Evolutionary conservation across 2,797 vertebrate genomes (phyloP).

Genomic region (Sarcophilus harrisii): DNA sequence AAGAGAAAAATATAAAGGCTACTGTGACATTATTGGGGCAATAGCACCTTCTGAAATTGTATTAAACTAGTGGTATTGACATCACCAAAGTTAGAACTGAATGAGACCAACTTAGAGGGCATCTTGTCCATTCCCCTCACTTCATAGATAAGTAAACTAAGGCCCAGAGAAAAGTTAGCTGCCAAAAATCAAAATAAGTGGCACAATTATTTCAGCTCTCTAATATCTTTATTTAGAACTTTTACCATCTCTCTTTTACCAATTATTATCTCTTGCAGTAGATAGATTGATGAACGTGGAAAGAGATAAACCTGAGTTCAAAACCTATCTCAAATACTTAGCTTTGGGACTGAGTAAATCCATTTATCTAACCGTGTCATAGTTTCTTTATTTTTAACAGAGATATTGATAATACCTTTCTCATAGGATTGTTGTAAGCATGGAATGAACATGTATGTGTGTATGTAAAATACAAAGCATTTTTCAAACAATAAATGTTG

Average conservation of each 20-base stretch:
- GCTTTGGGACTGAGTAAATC: not conserved
- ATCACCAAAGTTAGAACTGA: not conserved
- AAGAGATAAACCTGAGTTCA: not conserved
- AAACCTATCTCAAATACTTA: not conserved
- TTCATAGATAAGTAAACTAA: not conserved
- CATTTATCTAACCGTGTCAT: not conserved
- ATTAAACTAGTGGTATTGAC: not conserved
- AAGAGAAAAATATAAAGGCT: not conserved
- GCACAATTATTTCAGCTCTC: not conserved
- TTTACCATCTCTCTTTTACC: not conserved
- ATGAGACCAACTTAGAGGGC: not conserved
- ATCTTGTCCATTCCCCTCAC: not conserved
- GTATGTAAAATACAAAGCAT: constrained; percentile 25
- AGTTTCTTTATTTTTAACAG: not conserved
- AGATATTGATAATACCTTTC: not conserved
- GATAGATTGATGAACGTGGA: not conserved
- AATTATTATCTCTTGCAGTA: not conserved
- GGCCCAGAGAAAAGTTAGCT: not conserved
- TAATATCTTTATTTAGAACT: not conserved
- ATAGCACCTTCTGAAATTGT: not conserved
- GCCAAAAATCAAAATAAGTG: not conserved
- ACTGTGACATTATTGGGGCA: not conserved
- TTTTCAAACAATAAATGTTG: not conserved
- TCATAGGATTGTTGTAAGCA: not conserved
- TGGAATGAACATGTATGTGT: not conserved